Evolutionary conservation across 2,888 invertebrate genomes (phyloP), one percentile per base, ranked within the genome.

Genomic region (Metopia argyrocephala): DNA sequence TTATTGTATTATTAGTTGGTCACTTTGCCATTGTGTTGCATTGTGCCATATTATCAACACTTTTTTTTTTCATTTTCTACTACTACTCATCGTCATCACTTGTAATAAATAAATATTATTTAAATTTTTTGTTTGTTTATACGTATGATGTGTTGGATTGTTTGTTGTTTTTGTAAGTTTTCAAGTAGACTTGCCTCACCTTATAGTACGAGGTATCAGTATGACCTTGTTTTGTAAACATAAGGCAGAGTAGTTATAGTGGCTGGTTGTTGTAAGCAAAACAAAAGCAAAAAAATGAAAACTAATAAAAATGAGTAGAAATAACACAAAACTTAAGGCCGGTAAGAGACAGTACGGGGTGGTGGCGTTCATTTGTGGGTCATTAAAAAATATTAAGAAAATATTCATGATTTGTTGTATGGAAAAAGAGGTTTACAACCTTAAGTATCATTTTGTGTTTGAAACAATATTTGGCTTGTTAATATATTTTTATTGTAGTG

Each of bases 201-300:
- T 79, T 75, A n/a, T n/a, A 71, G 27, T 69, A 38, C 78, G 52
- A 48, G 62, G 27, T 69, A n/a, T 81, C 52, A 48, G 66, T 52
- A 71, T 82, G 81, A 79, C 81, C 83, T 83, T 83, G 82, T 79
- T 38, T 50, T 57, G 23, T 52, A 18, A 66, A 66, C 31, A 66
- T 56, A 27, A 27, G 56, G 65, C 65, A 66, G 23, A 52, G 3
- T n/a, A 18, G 27, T n/a, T n/a, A 0, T 3, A 21, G n/a, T 3
- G 56, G 56, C n/a, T 25, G 27, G 18, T 18, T 27, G 12, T 6
- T 38, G 15, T 38, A 38, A 38, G 38, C 38, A 38, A 38, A 38
- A 12, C 38, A 38, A 38, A 38, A 38, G 12, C 38, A 38, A 38
- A 38, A 9, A 38, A 38, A 12, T 1, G 15, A 12, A 38, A 38